Conservation (phyloP, 2,888 invertebrate genomes). For the Dynastes tityus region DNA sequence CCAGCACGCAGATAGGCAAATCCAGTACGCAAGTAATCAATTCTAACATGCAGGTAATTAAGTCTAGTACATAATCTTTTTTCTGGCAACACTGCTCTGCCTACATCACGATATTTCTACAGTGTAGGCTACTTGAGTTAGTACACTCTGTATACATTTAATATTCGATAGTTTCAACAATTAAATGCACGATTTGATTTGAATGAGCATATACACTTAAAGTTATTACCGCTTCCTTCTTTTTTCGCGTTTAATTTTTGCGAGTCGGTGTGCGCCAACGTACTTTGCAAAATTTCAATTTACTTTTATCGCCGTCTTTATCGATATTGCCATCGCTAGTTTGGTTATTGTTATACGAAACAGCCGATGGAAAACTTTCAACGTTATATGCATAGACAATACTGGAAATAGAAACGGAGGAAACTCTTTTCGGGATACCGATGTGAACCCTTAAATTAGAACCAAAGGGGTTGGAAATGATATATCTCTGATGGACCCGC, state of each 20-base stretch:
- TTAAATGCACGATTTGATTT: too few relatives aligned
- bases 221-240: background rate
- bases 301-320: slow-evolving; percentile 30
- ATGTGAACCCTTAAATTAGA: slow-evolving; percentile 43
- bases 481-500: slow-evolving; percentile 62
- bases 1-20: too few relatives aligned
- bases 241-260: background rate
- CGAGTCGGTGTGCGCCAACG: background rate
- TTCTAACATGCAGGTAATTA: too few relatives aligned
- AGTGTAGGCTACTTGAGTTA: too few relatives aligned
- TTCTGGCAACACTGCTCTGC: too few relatives aligned
- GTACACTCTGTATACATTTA: too few relatives aligned
- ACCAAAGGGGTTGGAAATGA: slow-evolving; percentile 56
- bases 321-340: slow-evolving; percentile 29
- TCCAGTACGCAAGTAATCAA: too few relatives aligned
- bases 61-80: too few relatives aligned
- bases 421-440: slow-evolving; percentile 35
- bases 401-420: background rate
- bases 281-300: slow-evolving; percentile 28
- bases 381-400: background rate
- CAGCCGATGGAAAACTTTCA: slow-evolving; percentile 27
- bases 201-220: too few relatives aligned
- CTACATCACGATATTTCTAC: too few relatives aligned
- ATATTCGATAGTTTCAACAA: too few relatives aligned
- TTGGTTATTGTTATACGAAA: slow-evolving; percentile 34